phyloP scores from a whole-genome alignment of 2,113 vertebrate genomes.

The Poicephalus gulielmi region DNA sequence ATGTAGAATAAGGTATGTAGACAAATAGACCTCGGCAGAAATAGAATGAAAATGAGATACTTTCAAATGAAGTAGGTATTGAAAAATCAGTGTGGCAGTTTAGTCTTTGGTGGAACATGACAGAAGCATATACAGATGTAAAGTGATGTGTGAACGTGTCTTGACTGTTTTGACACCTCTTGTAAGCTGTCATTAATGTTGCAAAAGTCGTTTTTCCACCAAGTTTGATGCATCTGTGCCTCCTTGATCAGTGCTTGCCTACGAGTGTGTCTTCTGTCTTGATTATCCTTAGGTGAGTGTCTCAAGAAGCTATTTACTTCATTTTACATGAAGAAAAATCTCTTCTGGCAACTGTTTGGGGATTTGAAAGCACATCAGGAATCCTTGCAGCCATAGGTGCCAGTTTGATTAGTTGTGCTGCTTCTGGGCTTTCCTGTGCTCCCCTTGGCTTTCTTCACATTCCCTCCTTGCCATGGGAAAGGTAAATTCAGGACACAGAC shows the following conservation, averaged over 20 bases:
- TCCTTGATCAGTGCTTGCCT: not conserved
- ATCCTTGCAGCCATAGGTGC: not conserved
- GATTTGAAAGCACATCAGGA: slow-evolving; percentile 14
- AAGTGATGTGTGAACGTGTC: not conserved
- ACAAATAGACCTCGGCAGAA: not conserved
- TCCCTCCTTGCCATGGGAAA: not conserved
- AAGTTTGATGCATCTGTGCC: not conserved
- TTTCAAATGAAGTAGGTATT: not conserved
- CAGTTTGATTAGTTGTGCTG: not conserved
- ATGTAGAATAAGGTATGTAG: not conserved
- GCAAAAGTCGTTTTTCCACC: not conserved
- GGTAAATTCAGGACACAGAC: not conserved
- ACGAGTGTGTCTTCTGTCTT: not conserved
- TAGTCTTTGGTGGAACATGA: not conserved
- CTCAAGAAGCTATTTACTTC: not conserved
- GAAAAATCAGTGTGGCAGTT: not conserved
- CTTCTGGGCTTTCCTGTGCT: not conserved
- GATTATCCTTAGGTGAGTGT: not conserved
- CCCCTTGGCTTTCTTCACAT: not conserved
- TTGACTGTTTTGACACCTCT: not conserved
- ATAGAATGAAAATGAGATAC: not conserved
- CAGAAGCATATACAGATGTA: not conserved
- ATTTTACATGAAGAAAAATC: not conserved
- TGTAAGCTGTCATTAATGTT: not conserved
- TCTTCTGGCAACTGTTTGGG: not conserved